Evolutionary conservation across 2,797 vertebrate species (phyloP), one percentile per base, ranked within the genome.

Genomic region (Acropternis orthonyx): DNA sequence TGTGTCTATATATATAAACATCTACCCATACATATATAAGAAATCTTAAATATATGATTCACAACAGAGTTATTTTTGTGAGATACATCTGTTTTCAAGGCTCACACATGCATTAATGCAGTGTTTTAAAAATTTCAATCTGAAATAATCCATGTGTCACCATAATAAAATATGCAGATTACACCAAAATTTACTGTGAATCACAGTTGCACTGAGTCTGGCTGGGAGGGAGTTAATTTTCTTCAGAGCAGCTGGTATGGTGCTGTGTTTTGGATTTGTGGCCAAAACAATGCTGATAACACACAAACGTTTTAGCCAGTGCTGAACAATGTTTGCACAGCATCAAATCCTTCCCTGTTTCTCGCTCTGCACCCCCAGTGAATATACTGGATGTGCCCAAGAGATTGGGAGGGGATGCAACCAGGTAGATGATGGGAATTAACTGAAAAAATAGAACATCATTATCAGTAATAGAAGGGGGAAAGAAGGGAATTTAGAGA

Each of bases 361-460:
- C 61, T 69, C 37, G 17, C 6, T 68, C 21, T 9, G 19, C 6
- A 68, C 2, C 3, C n/a, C 7, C 24, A 28, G 4, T 48, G 37
- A 76, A 76, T 5, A 27, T 14, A 30, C 1, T 4, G 3, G 9
- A 7, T 5, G 1, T 39, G 24, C 1, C 1, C 6, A 37, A 56
- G 9, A 54, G 8, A 4, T 5, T 66, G 51, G 16, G 32, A 77
- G 5, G 12, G 8, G 2, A 54, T 34, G 19, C 9, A 87, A 30
- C 5, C 17, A 54, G 51, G 23, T 34, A 81, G 13, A 41, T 44
- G 2, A 69, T 5, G 21, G 61, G 37, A 88, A 58, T 48, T 54
- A 71, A 19, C 9, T 46, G 11, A 74, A 46, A 43, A 52, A 9
- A 46, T 32, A 15, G 39, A 36, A 59, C 1, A 2, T 14, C 12